Base-by-base conservation (phyloP, 1,140 invertebrate genomes). In the Drosophila mojavensis region DNA sequence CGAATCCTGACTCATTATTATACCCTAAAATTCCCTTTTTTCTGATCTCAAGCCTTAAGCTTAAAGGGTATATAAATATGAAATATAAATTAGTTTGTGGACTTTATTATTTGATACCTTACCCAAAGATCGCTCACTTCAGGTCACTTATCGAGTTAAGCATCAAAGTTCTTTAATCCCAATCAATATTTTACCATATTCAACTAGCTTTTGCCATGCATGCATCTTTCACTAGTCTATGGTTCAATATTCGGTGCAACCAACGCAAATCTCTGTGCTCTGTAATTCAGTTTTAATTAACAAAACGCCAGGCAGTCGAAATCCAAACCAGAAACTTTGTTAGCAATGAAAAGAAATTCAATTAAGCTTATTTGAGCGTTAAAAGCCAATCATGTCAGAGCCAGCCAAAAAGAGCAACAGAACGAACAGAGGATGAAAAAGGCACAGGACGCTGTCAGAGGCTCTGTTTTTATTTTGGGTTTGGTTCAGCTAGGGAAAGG, bases 331-430 rank as follows among this genome's bases (percentile, higher is more conserved):
- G 74, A 88, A 90, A 90, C 86, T 82, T 80, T 88, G 83, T 88
- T 88, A 80, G 79, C 79, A 84, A 82, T 78, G 79, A 80, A 90
- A 90, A 84, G 89, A 91, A 91, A 91, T 91, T 91, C 83, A 91
- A 91, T 91, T 91, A 91, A 89, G 90, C 90, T 91, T 91, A 91
- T 91, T 91, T 91, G 91, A 91, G 90, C 90, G 90, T 91, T 91
- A 91, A 91, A 91, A 91, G 90, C 90, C 90, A 91, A 91, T 91
- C 90, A 86, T 86, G 89, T 83, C 86, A 86, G 70, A 53, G 69
- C 58, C 76, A 65, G 60, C 81, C 58, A 89, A 84, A 89, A 81
- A 89, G 89, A 84, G 84, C 79, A 65, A 58, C 60, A 77, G 64
- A 15, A 83, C 28, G 28, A 30, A 30, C 28, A 30, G 28, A 30